Evolutionary conservation across 2,113 vertebrate species (phyloP), one percentile per base, ranked within the genome.

Genomic region (Prolemur simus): DNA sequence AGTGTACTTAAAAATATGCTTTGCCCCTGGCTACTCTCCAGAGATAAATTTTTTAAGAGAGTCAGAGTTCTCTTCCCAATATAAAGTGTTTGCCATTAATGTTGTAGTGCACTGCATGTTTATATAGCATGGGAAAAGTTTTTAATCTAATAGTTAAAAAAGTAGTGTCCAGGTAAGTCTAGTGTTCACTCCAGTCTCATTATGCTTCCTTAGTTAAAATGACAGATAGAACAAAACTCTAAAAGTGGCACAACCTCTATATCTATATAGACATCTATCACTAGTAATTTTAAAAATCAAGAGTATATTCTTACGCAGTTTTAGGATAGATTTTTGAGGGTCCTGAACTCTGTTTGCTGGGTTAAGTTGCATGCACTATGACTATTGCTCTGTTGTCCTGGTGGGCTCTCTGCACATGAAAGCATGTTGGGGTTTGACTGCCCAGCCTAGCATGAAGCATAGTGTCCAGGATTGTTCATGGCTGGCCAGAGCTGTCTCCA

Each of bases 131-230:
- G 18, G 39, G 8, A 63, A 42, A 37, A 15, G 3, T 23, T 49
- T 49, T 63, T 39, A 54, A 74, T 54, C 13, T 47, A 27, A 54
- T 64, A 73, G 18, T 27, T 80, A 14, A 64, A 64, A 86, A 21
- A 25, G 29, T 32, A 29, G 21, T 42, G 29, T 37, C 25, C n/a
- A 21, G 20, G 52, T n/a, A 56, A 52, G 32, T 32, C 42, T 91
- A 18, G 14, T 23, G 6, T 84, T 77, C 10, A n/a, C 69, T 87
- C 18, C n/a, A 45, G 17, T 47, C 84, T 60, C n/a, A 54, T 84
- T 87, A 23, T 71, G 54, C 14, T 45, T n/a, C 27, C 21, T 18
- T 63, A 81, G 23, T 71, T 92, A 80, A 90, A 89, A 87, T 87
- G 69, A 63, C 3, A 78, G 58, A 37, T 47, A 32, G 80, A 58